A percentile compares a stretch with the other conserved stretches of the same genome.
phyloP scores from a whole-genome alignment of 2,113 vertebrate species.

The Lepus americanus region DNA sequence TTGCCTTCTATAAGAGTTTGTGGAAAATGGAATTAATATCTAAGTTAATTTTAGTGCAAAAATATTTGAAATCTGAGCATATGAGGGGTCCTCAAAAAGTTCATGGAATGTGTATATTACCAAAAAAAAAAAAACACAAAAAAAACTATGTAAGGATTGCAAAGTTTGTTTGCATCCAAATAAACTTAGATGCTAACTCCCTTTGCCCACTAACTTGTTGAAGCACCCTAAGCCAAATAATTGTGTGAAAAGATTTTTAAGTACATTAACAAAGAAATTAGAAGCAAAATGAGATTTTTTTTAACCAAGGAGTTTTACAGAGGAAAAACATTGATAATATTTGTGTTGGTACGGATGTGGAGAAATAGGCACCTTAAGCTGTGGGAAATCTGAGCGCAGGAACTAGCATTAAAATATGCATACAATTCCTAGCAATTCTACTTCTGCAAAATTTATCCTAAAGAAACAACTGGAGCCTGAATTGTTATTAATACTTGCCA shows the following conservation, averaged over 20 bases:
- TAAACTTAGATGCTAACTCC: no score
- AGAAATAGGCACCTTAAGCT: background rate
- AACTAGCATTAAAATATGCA: constrained; percentile 5
- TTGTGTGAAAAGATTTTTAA: background rate
- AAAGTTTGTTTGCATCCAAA: background rate
- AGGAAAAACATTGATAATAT: background rate
- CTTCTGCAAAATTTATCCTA: background rate
- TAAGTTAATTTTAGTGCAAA: no score
- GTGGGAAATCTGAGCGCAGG: background rate
- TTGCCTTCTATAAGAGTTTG: background rate
- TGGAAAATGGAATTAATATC: no score
- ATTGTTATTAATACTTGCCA: background rate
- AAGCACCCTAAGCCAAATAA: background rate
- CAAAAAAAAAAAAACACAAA: no score
- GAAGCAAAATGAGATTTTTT: background rate
- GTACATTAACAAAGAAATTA: background rate
- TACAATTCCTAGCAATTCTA: background rate
- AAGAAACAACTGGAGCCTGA: constrained; percentile 22
- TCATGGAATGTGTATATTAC: no score
- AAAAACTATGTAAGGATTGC: no score
- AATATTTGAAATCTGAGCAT: no score
- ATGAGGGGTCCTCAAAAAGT: no score
- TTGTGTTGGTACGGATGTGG: background rate
- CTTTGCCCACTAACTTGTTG: no score
- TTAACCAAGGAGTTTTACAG: background rate